Conservation (phyloP, 2,113 vertebrate species). For the Piprites chloris region DNA sequence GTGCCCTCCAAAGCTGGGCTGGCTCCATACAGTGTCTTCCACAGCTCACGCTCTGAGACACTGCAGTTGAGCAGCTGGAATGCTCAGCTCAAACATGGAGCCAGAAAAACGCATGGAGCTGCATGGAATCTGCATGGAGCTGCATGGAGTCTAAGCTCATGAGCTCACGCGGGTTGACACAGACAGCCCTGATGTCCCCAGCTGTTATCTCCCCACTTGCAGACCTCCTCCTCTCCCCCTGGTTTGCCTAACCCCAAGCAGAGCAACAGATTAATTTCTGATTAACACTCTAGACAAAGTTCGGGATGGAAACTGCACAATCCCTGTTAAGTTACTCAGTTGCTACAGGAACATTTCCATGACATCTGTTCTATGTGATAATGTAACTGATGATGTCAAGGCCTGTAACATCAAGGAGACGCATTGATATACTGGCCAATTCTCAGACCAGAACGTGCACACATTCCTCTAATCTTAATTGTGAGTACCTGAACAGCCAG, state of each 20-base stretch:
- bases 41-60: accelerated
- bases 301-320: background rate
- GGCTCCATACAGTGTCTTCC: accelerated
- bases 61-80: background rate
- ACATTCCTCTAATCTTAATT: background rate
- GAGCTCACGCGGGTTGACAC: accelerated
- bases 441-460: background rate
- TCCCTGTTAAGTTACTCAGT: background rate
- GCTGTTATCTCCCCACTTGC: background rate
- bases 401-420: background rate
- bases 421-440: accelerated
- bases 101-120: accelerated
- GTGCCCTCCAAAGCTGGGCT: background rate
- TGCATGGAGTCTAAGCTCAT: background rate
- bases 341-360: background rate
- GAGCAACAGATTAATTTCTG: background rate
- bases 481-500: background rate
- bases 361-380: background rate
- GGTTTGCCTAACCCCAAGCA: background rate
- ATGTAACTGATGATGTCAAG: background rate
- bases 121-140: no score
- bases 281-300: background rate
- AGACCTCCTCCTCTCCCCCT: background rate
- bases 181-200: background rate
- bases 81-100: background rate